phyloP scores from a whole-genome alignment of 2,113 vertebrate genomes.

The Brachionichthys hirsutus region DNA sequence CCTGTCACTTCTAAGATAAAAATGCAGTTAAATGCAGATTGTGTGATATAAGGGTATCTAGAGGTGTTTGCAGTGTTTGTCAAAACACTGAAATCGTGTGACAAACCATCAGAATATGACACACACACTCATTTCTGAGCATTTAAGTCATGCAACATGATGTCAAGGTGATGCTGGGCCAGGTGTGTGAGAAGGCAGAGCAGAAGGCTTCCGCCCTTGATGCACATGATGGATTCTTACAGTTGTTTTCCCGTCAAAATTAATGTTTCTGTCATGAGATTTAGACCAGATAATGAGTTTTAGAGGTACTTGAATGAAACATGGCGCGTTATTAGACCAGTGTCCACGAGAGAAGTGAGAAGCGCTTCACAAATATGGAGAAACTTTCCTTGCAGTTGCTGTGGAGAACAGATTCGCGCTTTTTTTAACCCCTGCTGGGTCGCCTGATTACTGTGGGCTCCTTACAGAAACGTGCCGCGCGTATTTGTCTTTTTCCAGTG shows the following conservation, averaged over 20 bases:
- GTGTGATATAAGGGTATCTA: background rate
- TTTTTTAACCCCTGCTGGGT: slow-evolving; percentile 12
- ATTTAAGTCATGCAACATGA: too few relatives aligned
- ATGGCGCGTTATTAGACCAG: slow-evolving; percentile 9
- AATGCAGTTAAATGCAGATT: background rate
- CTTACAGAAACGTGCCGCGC: slow-evolving; percentile 8
- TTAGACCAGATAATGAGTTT: slow-evolving; percentile 24
- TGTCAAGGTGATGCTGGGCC: too few relatives aligned
- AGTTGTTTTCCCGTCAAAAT: too few relatives aligned
- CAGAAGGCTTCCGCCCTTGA: too few relatives aligned
- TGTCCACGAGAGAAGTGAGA: slow-evolving; percentile 5
- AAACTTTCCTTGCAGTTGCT: slow-evolving; percentile 6
- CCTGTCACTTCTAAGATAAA: background rate
- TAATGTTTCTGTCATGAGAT: too few relatives aligned
- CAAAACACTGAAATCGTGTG: too few relatives aligned
- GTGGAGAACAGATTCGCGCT: slow-evolving; percentile 10
- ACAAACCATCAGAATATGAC: too few relatives aligned
- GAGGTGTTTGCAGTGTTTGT: too few relatives aligned
- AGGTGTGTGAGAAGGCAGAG: too few relatives aligned
- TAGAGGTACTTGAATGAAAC: slow-evolving; percentile 36
- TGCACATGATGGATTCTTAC: too few relatives aligned
- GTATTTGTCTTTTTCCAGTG: slow-evolving; percentile 34
- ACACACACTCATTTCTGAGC: too few relatives aligned
- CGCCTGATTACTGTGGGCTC: slow-evolving; percentile 26
- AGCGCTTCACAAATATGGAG: slow-evolving; percentile 1